A percentile compares a stretch with the other conserved stretches of the same genome.
Conservation (phyloP, 2,888 invertebrate species). For the Drosophila sordidula region DNA sequence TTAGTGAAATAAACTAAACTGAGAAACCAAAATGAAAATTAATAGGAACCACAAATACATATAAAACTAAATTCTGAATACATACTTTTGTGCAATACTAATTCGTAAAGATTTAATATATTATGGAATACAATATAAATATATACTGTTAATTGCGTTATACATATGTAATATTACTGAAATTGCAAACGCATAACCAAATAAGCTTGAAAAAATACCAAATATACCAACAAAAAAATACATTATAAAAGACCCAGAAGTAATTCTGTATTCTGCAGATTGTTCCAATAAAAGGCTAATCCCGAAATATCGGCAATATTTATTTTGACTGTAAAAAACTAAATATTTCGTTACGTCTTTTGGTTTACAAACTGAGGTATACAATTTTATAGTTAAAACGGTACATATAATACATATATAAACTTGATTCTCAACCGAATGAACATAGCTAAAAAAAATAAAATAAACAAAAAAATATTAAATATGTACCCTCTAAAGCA, state of each 20-base stretch:
- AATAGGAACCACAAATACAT: slow-evolving; percentile 50
- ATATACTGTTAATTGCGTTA: slow-evolving; percentile 49
- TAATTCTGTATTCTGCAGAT: slow-evolving; percentile 17
- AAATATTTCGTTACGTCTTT: slow-evolving; percentile 6
- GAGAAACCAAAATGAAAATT: slow-evolving; percentile 29
- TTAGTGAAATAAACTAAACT: slow-evolving; percentile 32
- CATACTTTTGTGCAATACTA: slow-evolving; percentile 76
- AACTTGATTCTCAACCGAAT: slow-evolving; percentile 44
- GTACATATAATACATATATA: slow-evolving; percentile 23
- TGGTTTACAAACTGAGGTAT: not conserved
- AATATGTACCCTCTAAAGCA: slow-evolving; percentile 42
- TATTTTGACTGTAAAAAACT: slow-evolving; percentile 29
- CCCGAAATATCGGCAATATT: slow-evolving; percentile 30
- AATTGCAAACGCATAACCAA: slow-evolving; percentile 66
- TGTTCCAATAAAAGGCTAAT: slow-evolving; percentile 19
- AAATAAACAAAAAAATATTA: slow-evolving; percentile 28
- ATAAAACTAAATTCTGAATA: slow-evolving; percentile 51
- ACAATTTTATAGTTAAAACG: slow-evolving; percentile 23
- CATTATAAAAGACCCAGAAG: slow-evolving; percentile 22
- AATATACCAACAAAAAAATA: slow-evolving; percentile 29
- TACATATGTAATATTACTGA: slow-evolving; percentile 26
- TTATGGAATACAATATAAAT: slow-evolving; percentile 22
- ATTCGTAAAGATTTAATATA: slow-evolving; percentile 57
- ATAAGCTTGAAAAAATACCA: slow-evolving; percentile 61
- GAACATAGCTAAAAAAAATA: slow-evolving; percentile 26